These are phyloP conservation scores for Myopa tessellatipennis DNA, from an alignment of 2,888 invertebrate genomes.

Conservation along the genomic window DNA sequence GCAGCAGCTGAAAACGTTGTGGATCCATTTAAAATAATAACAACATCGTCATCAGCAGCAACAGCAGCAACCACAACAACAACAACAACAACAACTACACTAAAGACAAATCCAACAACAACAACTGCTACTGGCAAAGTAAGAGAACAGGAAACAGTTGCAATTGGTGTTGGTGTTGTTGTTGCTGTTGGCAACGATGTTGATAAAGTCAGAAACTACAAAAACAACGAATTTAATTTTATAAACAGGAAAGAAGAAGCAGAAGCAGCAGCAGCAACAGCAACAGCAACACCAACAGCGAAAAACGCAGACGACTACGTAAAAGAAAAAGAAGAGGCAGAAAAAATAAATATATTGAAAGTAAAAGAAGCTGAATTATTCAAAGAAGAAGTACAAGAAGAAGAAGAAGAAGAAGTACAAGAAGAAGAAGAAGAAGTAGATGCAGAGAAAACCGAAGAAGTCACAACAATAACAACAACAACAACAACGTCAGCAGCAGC, in stretches of 20 bases:
- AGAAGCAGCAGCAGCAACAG: not conserved
- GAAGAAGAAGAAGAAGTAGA: not conserved
- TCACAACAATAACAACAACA: constrained; percentile 13
- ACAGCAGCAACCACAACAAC: constrained; percentile 20
- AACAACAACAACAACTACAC: constrained; percentile 21
- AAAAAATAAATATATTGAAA: constrained; percentile 20
- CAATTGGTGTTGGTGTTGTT: constrained; percentile 21
- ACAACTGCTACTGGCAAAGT: constrained; percentile 21
- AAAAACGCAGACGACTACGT: not conserved
- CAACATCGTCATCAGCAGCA: constrained; percentile 45
- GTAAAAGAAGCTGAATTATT: constrained; percentile 23
- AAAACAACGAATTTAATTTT: constrained; percentile 28
- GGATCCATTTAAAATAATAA: constrained; percentile 34
- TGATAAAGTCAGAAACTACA: constrained; percentile 35
- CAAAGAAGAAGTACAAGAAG: not conserved
- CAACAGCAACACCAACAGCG: not conserved
- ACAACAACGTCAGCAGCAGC: constrained; percentile 14
- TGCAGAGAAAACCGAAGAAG: constrained; percentile 25
- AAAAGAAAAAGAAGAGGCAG: constrained; percentile 19
- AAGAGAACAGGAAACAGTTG: constrained; percentile 37
- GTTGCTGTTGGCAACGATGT: constrained; percentile 6
- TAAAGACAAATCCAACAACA: constrained; percentile 11
- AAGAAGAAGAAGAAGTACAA: not conserved
- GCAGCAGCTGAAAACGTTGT: constrained; percentile 32
- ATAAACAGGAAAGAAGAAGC: constrained; percentile 7